A percentile compares a stretch with the other conserved stretches of the same genome.
phyloP scores from a whole-genome alignment of 2,888 invertebrate genomes.

The Apamea monoglypha region DNA sequence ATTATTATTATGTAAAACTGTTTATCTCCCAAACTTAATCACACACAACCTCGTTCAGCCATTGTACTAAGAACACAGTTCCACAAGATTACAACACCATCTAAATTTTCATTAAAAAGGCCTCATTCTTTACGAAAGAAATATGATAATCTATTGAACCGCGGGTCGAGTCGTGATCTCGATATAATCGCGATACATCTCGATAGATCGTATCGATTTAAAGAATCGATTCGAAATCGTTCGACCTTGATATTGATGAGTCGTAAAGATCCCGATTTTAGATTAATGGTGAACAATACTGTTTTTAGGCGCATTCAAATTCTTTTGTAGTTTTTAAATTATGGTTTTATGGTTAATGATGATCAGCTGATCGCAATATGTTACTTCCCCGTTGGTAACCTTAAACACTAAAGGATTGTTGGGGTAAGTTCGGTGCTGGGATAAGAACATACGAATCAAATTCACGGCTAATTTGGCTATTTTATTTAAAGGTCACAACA shows the following conservation, averaged over 20 bases:
- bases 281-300: slow-evolving; percentile 75
- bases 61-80: slow-evolving; percentile 37
- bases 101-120: slow-evolving; percentile 66
- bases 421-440: too few species aligned
- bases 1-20: slow-evolving; percentile 23
- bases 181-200: slow-evolving; percentile 76
- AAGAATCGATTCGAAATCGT: slow-evolving; percentile 80
- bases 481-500: not conserved
- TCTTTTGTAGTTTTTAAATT: slow-evolving; percentile 57
- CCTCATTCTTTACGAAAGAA: slow-evolving; percentile 67
- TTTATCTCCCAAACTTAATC: slow-evolving; percentile 26
- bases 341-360: slow-evolving; percentile 38
- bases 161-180: slow-evolving; percentile 81
- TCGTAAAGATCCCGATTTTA: slow-evolving; percentile 73
- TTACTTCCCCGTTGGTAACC: slow-evolving; percentile 7
- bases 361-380: not conserved
- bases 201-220: slow-evolving; percentile 80
- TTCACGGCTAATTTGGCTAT: not conserved
- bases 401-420: not conserved
- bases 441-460: not conserved
- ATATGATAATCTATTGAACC: slow-evolving; percentile 81
- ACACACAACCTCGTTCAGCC: slow-evolving; percentile 24
- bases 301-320: slow-evolving; percentile 67
- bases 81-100: slow-evolving; percentile 52
- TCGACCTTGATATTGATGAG: slow-evolving; percentile 81